phyloP scores from a whole-genome alignment of 2,888 invertebrate genomes.

The Horisme vitalbata region DNA sequence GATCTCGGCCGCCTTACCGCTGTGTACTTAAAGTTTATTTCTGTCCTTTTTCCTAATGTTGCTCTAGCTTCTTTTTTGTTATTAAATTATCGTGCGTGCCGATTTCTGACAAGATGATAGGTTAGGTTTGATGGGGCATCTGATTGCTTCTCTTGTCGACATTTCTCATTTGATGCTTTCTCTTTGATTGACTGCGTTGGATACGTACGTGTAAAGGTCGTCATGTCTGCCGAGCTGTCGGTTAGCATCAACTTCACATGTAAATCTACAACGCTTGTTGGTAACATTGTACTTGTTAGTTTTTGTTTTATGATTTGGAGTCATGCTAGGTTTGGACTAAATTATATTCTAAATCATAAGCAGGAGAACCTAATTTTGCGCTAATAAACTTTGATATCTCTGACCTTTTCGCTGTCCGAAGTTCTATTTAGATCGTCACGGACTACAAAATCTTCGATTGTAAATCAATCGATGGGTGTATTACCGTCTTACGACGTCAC shows the following conservation, averaged over 20 bases:
- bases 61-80: constrained; percentile 72
- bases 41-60: constrained; percentile 55
- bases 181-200: constrained; percentile 78
- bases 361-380: constrained; percentile 18
- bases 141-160: constrained; percentile 82
- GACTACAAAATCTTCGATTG: constrained; percentile 34
- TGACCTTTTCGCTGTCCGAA: constrained; percentile 29
- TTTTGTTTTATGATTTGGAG: constrained; percentile 21
- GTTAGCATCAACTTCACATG: constrained; percentile 23
- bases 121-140: constrained; percentile 76
- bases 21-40: constrained; percentile 60
- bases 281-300: constrained; percentile 13
- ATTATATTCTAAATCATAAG: constrained; percentile 7
- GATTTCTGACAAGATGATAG: constrained; percentile 81
- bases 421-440: constrained; percentile 33
- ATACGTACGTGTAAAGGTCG: constrained; percentile 58
- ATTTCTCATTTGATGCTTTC: constrained; percentile 71
- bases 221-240: constrained; percentile 43
- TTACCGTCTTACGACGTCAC: constrained; percentile 38
- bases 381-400: constrained; percentile 24
- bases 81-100: constrained; percentile 82
- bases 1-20: constrained; percentile 52
- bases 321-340: constrained; percentile 1
- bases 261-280: constrained; percentile 15
- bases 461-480: constrained; percentile 44